Evolutionary conservation across 1,140 invertebrate genomes (phyloP).

Genomic region (Nasonia giraulti): DNA sequence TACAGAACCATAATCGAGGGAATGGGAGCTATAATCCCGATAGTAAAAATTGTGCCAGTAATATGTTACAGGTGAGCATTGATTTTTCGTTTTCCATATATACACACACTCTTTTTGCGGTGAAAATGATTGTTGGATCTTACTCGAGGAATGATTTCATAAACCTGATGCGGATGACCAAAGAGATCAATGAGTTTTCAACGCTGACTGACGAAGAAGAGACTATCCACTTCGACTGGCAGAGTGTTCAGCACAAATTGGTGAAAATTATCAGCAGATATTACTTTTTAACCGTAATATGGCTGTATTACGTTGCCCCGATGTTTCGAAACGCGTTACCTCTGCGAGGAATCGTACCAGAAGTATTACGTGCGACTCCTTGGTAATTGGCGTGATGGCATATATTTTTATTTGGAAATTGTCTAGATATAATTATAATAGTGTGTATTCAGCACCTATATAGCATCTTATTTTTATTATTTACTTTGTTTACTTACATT

Average conservation of each 20-base stretch:
- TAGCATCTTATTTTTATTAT: too few species aligned
- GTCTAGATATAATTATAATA: not conserved
- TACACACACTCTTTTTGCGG: not conserved
- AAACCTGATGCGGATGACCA: not conserved
- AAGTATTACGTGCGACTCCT: not conserved
- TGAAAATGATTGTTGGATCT: not conserved
- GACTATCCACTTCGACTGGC: not conserved
- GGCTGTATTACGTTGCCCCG: not conserved
- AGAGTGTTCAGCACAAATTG: not conserved
- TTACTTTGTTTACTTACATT: too few species aligned
- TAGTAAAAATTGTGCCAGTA: not conserved
- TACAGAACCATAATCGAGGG: not conserved
- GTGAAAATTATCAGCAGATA: not conserved
- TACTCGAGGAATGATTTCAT: not conserved
- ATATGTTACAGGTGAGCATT: not conserved
- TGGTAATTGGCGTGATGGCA: not conserved
- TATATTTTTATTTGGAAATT: not conserved
- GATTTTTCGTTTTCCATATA: not conserved
- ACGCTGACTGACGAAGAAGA: not conserved
- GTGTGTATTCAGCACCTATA: too few species aligned
- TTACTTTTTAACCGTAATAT: not conserved
- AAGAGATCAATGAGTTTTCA: not conserved
- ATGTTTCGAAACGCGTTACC: not conserved
- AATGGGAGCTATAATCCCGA: not conserved
- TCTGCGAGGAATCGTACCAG: not conserved